Evolutionary conservation across 2,888 invertebrate genomes (phyloP).

Genomic region (Lampropteryx suffumata): DNA sequence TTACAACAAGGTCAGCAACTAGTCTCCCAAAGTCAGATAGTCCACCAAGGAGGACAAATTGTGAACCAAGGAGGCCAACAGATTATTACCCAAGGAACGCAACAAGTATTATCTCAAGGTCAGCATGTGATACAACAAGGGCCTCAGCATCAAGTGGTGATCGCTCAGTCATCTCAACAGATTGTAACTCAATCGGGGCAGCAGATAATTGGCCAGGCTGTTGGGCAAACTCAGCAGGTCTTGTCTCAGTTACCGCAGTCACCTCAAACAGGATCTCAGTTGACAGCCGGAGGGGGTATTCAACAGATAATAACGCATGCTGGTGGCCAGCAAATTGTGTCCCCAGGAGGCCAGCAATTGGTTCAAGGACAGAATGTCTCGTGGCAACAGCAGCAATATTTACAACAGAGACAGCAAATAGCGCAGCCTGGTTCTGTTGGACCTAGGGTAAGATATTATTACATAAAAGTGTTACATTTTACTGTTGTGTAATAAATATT

Average conservation of each 20-base stretch:
- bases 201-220: slow-evolving; percentile 70
- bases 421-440: slow-evolving; percentile 78
- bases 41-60: slow-evolving; percentile 74
- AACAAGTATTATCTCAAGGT: slow-evolving; percentile 73
- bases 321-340: slow-evolving; percentile 74
- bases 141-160: slow-evolving; percentile 75
- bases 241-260: slow-evolving; percentile 73
- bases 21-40: slow-evolving; percentile 74
- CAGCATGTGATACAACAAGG: slow-evolving; percentile 79
- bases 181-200: slow-evolving; percentile 75
- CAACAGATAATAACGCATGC: slow-evolving; percentile 79
- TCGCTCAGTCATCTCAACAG: slow-evolving; percentile 76
- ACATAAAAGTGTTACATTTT: no score
- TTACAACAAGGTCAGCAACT: slow-evolving; percentile 74
- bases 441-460: slow-evolving; percentile 66
- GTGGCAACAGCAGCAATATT: slow-evolving; percentile 78
- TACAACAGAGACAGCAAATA: slow-evolving; percentile 77
- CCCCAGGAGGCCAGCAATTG: slow-evolving; percentile 72
- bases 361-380: slow-evolving; percentile 75
- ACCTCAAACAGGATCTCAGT: slow-evolving; percentile 62
- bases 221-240: slow-evolving; percentile 70
- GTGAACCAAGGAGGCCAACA: slow-evolving; percentile 75
- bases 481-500: slow-evolving; percentile 1
- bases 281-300: slow-evolving; percentile 64
- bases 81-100: slow-evolving; percentile 68